phyloP scores from a whole-genome alignment of 2,797 vertebrate species.

The Lutjanus campechanus region DNA sequence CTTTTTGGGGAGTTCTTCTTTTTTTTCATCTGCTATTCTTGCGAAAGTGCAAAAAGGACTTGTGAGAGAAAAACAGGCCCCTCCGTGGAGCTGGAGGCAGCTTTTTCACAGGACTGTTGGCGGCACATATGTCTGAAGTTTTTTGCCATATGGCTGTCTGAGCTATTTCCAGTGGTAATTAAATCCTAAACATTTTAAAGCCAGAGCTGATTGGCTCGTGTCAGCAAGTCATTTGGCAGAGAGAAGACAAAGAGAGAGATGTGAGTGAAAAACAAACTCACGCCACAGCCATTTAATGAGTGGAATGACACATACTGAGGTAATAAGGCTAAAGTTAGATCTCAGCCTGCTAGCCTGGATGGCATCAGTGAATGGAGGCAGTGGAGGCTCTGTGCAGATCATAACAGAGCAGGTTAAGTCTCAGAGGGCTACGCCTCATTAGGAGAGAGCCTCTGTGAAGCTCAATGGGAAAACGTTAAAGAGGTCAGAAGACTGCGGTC shows the following conservation, averaged over 20 bases:
- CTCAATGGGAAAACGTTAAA: constrained; percentile 49
- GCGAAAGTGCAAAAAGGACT: constrained; percentile 81
- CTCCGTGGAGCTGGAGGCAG: constrained; percentile 86
- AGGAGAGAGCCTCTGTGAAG: constrained; percentile 42
- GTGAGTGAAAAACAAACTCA: constrained; percentile 41
- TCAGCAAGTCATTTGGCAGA: constrained; percentile 79
- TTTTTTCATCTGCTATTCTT: constrained; percentile 79
- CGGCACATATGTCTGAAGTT: constrained; percentile 96
- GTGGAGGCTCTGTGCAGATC: constrained; percentile 42
- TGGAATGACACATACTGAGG: constrained; percentile 37
- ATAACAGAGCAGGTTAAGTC: constrained; percentile 55
- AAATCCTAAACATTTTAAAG: constrained; percentile 94
- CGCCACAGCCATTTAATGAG: constrained; percentile 57
- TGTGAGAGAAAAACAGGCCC: constrained; percentile 76
- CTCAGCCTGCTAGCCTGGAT: constrained; percentile 51
- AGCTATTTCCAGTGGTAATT: constrained; percentile 98
- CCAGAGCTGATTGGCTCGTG: constrained; percentile 70
- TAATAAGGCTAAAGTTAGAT: constrained; percentile 68
- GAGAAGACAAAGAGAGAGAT: constrained; percentile 68
- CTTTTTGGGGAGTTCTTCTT: constrained; percentile 72
- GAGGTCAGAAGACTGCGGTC: constrained; percentile 54
- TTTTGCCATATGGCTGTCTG: constrained; percentile 95
- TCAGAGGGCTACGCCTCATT: constrained; percentile 70
- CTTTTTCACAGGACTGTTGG: constrained; percentile 95
- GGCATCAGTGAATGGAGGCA: constrained; percentile 48